Conservation (phyloP, 2,888 invertebrate genomes). For the Hirtodrosophila histrioides region DNA sequence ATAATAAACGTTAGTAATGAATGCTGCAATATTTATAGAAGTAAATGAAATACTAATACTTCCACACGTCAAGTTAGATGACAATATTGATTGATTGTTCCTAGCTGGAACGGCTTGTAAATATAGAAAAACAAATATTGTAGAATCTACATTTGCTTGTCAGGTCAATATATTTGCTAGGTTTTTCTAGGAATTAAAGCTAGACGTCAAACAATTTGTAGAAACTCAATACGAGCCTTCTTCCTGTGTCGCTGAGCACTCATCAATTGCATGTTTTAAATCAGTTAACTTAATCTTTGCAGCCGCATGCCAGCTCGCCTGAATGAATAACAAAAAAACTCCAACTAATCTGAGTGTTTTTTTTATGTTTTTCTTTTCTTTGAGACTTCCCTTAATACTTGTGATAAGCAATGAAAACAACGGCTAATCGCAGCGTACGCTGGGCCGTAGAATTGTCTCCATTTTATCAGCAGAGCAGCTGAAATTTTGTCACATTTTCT, state of each 20-base stretch:
- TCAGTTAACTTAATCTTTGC: conserved; percentile 37
- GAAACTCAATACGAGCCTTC: too few species aligned
- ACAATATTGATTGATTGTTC: too few species aligned
- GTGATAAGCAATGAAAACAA: conserved; percentile 37
- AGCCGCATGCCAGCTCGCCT: conserved; percentile 30
- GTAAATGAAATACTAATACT: too few species aligned
- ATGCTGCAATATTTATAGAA: too few species aligned
- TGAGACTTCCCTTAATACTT: conserved; percentile 28
- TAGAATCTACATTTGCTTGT: too few species aligned
- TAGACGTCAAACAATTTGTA: too few species aligned
- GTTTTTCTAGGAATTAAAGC: too few species aligned
- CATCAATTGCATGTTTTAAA: conserved; percentile 9
- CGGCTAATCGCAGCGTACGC: conserved; percentile 30
- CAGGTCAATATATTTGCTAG: too few species aligned
- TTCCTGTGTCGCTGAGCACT: not conserved
- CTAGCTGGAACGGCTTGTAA: too few species aligned
- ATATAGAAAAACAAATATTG: too few species aligned
- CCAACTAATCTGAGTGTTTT: conserved; percentile 48
- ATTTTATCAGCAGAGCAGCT: conserved; percentile 56
- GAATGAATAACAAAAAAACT: conserved; percentile 10
- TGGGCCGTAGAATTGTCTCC: conserved; percentile 35
- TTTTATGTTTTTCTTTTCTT: conserved; percentile 4
- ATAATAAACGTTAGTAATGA: not conserved
- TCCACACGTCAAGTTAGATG: too few species aligned
- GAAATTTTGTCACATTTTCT: conserved; percentile 25